Base-by-base conservation (phyloP, 1,140 invertebrate genomes). In the Drosophila persimilis region DNA sequence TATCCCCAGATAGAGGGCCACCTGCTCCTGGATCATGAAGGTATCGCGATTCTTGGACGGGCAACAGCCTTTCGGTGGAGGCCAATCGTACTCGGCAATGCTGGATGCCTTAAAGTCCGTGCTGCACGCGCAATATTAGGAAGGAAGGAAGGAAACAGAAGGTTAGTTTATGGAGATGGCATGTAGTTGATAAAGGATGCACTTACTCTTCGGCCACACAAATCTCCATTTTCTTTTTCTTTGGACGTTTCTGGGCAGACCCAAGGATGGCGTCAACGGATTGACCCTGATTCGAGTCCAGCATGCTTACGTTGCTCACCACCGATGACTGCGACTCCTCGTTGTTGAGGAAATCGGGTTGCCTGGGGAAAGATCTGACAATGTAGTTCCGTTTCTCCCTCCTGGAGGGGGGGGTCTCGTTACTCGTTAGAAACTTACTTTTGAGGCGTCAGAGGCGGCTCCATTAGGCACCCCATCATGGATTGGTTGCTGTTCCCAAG, bases 81-180 rank as follows among this genome's bases (percentile, higher is more conserved):
- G 97, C 98, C 98, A 99, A 78, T 96, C 96, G 90, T 99, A 99
- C 91, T 99, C 98, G 73, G 97, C 97, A 17, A 99, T 94, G 90
- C 96, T 96, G 54, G 97, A 95, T 11, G 96, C 96, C 9, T 95
- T 96, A 81, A 97, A 95, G 39, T 95, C 94, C 71, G 94, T 94
- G 77, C 63, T 88, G 70, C 20, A 46, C 54, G 53, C 13, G 3
- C 1, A 35, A 31, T 29, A 0, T 39, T 2, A 29, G 15, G 17
- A 39, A 51, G 20, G 20, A 26, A 26, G 5, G 39, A 26, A 26
- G 5, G 39, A 29, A 11, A 17, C 11, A 50, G 29, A 20, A 20
- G 1, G 1, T 31, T 0, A 22, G 3, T 20, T 24, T 39, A 39
- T 31, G 2, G 7, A 43, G 6, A 43, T 55, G 44, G 6, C 17